Evolutionary conservation across 2,888 invertebrate species (phyloP).

Genomic region (Pseudococcus jackbeardsleyi): DNA sequence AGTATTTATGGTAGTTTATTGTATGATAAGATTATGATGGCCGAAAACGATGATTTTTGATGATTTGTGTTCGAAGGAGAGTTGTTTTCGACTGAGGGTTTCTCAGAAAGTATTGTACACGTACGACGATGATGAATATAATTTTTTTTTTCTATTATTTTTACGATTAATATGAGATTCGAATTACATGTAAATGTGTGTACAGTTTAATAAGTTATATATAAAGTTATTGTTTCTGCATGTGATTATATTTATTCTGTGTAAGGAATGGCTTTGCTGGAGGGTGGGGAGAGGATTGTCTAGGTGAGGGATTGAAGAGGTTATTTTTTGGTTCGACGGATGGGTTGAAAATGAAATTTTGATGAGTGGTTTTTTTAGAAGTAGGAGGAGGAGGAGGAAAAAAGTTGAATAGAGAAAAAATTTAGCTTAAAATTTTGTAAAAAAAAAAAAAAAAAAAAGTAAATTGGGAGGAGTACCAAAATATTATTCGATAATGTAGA

Average conservation of each 20-base stretch:
- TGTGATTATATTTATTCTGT: constrained; percentile 45
- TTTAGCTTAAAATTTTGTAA: no score
- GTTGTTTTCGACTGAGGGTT: constrained; percentile 4
- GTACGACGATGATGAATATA: background rate
- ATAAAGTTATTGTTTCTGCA: constrained; percentile 64
- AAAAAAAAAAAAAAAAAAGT: no score
- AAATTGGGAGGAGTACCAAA: no score
- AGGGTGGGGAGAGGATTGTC: background rate
- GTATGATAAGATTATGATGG: constrained; percentile 3
- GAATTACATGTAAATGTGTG: constrained; percentile 59
- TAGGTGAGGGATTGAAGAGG: no score
- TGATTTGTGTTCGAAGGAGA: background rate
- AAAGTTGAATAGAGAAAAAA: no score
- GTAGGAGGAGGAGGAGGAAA: no score
- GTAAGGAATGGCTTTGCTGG: background rate
- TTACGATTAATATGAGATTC: constrained; percentile 43
- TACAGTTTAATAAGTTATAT: constrained; percentile 60
- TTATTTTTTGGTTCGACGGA: background rate
- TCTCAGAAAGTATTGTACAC: background rate
- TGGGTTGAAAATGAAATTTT: no score
- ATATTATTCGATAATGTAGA: no score
- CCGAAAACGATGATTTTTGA: background rate
- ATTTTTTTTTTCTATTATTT: constrained; percentile 54
- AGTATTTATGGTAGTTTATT: constrained; percentile 40
- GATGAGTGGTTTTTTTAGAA: no score